Evolutionary conservation across 23 tunicate genomes (phyloP).

Genomic region (Styela plicata): DNA sequence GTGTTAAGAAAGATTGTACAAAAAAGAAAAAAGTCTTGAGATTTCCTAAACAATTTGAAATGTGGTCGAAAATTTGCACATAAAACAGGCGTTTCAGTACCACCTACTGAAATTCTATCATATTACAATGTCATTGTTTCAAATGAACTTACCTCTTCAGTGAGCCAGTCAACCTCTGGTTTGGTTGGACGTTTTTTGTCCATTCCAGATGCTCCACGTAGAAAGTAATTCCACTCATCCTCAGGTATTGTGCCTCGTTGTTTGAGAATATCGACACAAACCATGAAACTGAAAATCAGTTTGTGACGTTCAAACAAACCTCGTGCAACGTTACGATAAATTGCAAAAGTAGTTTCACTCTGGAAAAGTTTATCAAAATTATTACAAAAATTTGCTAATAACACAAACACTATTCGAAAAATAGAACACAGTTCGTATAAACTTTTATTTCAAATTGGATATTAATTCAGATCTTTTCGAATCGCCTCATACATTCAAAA

Average conservation of each 20-base stretch:
- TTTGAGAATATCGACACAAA: slow-evolving; percentile 82
- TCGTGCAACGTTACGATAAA: slow-evolving; percentile 90
- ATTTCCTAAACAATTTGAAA: too few species aligned
- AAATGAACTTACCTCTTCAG: slow-evolving; percentile 54
- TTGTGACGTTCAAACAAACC: slow-evolving; percentile 94
- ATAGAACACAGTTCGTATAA: too few species aligned
- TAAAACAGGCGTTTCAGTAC: too few species aligned
- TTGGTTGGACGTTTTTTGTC: slow-evolving; percentile 72
- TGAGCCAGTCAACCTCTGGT: slow-evolving; percentile 73
- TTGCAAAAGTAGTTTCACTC: slow-evolving; percentile 85
- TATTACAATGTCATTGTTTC: too few species aligned
- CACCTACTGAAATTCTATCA: too few species aligned
- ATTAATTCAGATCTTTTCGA: too few species aligned
- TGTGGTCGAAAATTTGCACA: too few species aligned
- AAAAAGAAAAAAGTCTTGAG: too few species aligned
- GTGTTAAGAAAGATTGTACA: too few species aligned
- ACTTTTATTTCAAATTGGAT: too few species aligned
- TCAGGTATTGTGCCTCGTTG: slow-evolving; percentile 44
- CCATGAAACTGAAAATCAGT: slow-evolving; percentile 96
- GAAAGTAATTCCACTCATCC: slow-evolving; percentile 73
- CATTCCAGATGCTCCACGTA: slow-evolving; percentile 81
- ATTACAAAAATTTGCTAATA: not conserved
- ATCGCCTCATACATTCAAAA: too few species aligned
- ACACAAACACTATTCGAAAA: too few species aligned
- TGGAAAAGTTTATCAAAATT: slow-evolving; percentile 20